Conservation (phyloP, 1,140 invertebrate species). For the Calliopsis andreniformis region DNA sequence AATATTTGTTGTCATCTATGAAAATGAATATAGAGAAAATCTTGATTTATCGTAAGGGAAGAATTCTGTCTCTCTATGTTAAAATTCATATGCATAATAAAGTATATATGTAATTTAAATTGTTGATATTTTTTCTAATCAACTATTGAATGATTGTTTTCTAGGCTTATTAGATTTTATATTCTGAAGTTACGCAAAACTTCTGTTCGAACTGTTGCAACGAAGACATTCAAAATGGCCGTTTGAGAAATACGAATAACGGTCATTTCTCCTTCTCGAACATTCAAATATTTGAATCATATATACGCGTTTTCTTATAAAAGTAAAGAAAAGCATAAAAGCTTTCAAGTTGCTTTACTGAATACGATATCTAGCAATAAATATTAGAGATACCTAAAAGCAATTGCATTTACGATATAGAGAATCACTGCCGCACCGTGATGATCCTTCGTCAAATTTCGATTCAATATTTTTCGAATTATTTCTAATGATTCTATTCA, state of each 20-base stretch:
- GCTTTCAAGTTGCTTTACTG: too few species aligned
- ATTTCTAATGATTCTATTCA: not conserved
- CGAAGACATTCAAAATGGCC: not conserved
- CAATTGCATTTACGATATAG: not conserved
- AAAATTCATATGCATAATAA: constrained; percentile 60
- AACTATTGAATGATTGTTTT: not conserved
- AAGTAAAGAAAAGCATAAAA: too few species aligned
- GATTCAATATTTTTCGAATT: not conserved
- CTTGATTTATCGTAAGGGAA: constrained; percentile 55
- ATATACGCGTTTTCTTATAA: too few species aligned
- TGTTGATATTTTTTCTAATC: not conserved
- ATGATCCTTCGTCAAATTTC: not conserved
- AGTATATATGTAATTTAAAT: constrained; percentile 63
- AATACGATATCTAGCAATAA: too few species aligned
- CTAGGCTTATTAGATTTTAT: not conserved
- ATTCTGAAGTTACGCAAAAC: not conserved
- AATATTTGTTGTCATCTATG: constrained; percentile 50
- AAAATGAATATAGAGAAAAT: constrained; percentile 48
- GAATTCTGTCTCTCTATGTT: constrained; percentile 64
- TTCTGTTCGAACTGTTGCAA: not conserved
- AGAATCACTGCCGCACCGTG: not conserved
- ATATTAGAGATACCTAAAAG: not conserved
- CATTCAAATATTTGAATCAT: too few species aligned
- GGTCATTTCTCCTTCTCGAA: not conserved
- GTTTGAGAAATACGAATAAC: not conserved